phyloP scores from a whole-genome alignment of 2,888 invertebrate species.

The Xestia ashworthii region DNA sequence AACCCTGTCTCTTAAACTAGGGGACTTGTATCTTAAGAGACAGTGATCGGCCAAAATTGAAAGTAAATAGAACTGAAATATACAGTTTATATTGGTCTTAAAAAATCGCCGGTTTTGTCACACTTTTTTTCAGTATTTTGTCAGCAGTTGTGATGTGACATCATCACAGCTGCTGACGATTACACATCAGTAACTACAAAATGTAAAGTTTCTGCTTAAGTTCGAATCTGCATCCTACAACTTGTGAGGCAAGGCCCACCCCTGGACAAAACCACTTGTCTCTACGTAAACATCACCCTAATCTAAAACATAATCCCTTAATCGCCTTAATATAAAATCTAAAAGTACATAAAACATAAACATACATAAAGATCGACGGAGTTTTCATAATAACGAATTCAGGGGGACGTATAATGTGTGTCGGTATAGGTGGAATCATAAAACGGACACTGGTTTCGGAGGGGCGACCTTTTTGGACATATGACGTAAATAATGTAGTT shows the following conservation, averaged over 20 bases:
- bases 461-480: constrained; percentile 49
- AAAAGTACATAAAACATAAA: constrained; percentile 32
- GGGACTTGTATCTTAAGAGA: too few species aligned
- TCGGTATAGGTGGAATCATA: constrained; percentile 51
- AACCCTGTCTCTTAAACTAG: too few species aligned
- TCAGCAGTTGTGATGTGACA: neutral
- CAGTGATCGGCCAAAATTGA: too few species aligned
- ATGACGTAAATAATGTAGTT: constrained; percentile 60
- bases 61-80: too few species aligned
- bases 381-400: constrained; percentile 44
- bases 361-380: constrained; percentile 30
- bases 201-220: neutral
- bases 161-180: too few species aligned
- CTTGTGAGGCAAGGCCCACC: neutral
- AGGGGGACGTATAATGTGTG: constrained; percentile 39
- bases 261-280: neutral
- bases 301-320: constrained; percentile 12
- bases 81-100: too few species aligned
- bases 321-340: constrained; percentile 37
- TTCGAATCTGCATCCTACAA: neutral
- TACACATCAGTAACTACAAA: too few species aligned
- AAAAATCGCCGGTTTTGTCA: neutral
- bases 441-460: constrained; percentile 55
- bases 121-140: neutral
- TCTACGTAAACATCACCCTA: neutral